phyloP scores from a whole-genome alignment of 2,797 vertebrate species.

The Vespertilio murinus region DNA sequence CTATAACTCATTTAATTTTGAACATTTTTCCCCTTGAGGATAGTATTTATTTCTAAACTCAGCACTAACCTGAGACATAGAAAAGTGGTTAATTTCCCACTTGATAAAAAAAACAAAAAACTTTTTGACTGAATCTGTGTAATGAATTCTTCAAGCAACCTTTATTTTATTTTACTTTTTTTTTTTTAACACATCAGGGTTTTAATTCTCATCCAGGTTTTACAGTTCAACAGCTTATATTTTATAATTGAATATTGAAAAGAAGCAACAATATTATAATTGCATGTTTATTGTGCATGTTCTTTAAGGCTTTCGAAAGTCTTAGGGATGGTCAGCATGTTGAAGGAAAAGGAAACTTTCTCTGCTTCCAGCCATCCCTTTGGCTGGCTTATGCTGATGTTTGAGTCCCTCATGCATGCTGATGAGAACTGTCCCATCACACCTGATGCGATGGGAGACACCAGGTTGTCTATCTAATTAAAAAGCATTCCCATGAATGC shows the following conservation, averaged over 20 bases:
- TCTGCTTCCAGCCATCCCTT: neutral
- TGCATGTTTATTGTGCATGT: neutral
- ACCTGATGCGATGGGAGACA: neutral
- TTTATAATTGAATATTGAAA: neutral
- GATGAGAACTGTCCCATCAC: neutral
- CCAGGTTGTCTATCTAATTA: neutral
- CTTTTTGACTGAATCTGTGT: neutral
- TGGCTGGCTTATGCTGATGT: neutral
- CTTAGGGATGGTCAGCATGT: neutral
- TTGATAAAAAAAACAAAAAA: neutral
- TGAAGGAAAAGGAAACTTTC: slow-evolving; percentile 29
- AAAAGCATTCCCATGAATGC: neutral
- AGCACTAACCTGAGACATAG: neutral
- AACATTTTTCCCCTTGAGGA: neutral
- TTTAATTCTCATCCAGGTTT: slow-evolving; percentile 4
- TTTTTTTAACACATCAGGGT: neutral
- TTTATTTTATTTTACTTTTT: neutral
- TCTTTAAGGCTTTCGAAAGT: neutral
- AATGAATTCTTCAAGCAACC: neutral
- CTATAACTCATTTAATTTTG: neutral
- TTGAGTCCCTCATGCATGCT: neutral
- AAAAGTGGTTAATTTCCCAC: neutral
- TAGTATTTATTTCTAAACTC: neutral
- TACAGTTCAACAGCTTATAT: neutral
- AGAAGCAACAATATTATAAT: neutral